phyloP scores from a whole-genome alignment of 2,888 invertebrate genomes.

The Tuta absoluta region DNA sequence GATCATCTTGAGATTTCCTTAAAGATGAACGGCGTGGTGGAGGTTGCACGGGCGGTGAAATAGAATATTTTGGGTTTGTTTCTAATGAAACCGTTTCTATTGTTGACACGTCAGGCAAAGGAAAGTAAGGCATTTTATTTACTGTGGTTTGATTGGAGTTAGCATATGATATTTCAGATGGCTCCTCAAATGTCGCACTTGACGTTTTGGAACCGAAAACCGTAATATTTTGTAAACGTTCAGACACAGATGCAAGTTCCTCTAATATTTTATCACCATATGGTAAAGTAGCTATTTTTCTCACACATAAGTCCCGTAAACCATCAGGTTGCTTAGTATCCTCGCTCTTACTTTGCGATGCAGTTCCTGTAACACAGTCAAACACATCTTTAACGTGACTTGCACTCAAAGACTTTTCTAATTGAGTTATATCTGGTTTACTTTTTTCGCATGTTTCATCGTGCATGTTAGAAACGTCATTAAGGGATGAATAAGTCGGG shows the following conservation, averaged over 20 bases:
- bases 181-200: constrained; percentile 4
- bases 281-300: constrained; percentile 84
- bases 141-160: constrained; percentile 28
- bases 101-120: constrained; percentile 70
- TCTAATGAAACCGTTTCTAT: constrained; percentile 67
- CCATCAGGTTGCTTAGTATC: constrained; percentile 63
- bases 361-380: constrained; percentile 64
- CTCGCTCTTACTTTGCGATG: constrained; percentile 41
- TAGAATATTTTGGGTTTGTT: constrained; percentile 45
- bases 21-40: constrained; percentile 62
- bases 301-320: constrained; percentile 84
- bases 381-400: constrained; percentile 73
- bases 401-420: constrained; percentile 41
- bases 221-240: constrained; percentile 72
- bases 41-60: constrained; percentile 70
- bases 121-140: constrained; percentile 69
- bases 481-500: constrained; percentile 81
- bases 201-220: constrained; percentile 40
- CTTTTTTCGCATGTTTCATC: constrained; percentile 57
- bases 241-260: constrained; percentile 84
- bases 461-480: constrained; percentile 81
- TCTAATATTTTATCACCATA: constrained; percentile 85
- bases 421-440: constrained; percentile 42
- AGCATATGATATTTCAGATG: background rate
- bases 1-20: constrained; percentile 64